A percentile compares a stretch with the other conserved stretches of the same genome.
Conservation (phyloP, 2,888 invertebrate genomes). For the Nebria brevicollis region DNA sequence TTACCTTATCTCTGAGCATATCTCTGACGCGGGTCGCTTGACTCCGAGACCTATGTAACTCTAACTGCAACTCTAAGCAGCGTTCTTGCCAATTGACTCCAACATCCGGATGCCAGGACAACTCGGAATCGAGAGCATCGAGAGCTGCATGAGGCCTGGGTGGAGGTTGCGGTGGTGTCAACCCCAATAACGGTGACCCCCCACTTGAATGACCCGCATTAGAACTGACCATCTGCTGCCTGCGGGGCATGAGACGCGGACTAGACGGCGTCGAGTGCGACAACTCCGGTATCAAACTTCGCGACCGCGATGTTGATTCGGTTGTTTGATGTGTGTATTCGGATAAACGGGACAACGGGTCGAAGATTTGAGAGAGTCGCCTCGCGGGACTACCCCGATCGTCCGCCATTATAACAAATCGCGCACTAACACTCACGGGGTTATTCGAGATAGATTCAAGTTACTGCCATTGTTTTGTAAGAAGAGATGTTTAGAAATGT, state of each 20-base stretch:
- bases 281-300: slow-evolving; percentile 48
- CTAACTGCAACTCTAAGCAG: slow-evolving; percentile 85
- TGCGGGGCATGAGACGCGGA: slow-evolving; percentile 74
- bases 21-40: slow-evolving; percentile 89
- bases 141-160: slow-evolving; percentile 63
- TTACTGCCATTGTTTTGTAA: neutral
- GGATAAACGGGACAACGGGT: slow-evolving; percentile 80
- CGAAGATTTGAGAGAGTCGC: slow-evolving; percentile 84
- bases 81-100: slow-evolving; percentile 88
- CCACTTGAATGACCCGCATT: slow-evolving; percentile 74
- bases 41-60: slow-evolving; percentile 84
- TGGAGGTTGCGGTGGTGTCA: slow-evolving; percentile 58
- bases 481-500: neutral
- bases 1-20: slow-evolving; percentile 90
- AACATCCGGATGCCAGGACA: slow-evolving; percentile 56
- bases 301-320: neutral
- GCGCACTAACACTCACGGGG: neutral
- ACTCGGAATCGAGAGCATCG: slow-evolving; percentile 60
- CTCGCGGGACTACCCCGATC: slow-evolving; percentile 70
- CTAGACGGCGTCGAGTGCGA: slow-evolving; percentile 77
- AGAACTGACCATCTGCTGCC: slow-evolving; percentile 52
- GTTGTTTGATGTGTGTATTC: slow-evolving; percentile 65
- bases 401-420: slow-evolving; percentile 67
- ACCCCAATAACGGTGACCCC: slow-evolving; percentile 62
- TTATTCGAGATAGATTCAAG: neutral